Percentiles rank a stretch among this genome's conserved stretches.
These are phyloP conservation scores for Cyanistes caeruleus DNA, from an alignment of 2,113 vertebrate species.

Conservation along the genomic window DNA sequence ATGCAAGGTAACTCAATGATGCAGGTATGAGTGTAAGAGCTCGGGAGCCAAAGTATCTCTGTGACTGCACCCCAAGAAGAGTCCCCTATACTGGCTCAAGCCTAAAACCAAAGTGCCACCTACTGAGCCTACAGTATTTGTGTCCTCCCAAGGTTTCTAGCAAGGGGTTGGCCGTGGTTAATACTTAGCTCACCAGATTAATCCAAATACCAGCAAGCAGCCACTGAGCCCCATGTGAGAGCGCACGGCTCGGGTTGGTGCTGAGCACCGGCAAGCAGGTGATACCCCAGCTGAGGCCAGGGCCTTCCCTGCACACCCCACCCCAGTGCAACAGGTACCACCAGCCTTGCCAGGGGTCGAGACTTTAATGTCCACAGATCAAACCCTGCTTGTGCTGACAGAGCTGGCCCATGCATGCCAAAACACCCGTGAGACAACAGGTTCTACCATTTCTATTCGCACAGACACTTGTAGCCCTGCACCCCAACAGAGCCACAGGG, in stretches of 20 bases:
- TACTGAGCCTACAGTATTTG: not conserved
- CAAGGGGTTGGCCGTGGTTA: not conserved
- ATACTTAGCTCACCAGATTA: not conserved
- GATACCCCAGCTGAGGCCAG: not conserved
- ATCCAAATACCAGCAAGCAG: not conserved
- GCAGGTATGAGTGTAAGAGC: not conserved
- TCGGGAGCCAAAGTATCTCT: accelerated
- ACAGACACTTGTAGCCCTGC: not conserved
- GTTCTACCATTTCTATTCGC: not conserved
- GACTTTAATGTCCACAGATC: not conserved
- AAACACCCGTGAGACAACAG: accelerated
- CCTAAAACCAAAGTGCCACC: conserved; percentile 10
- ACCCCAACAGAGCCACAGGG: accelerated
- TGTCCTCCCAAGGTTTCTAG: not conserved
- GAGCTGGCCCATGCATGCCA: not conserved
- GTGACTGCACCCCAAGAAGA: not conserved
- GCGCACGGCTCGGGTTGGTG: accelerated
- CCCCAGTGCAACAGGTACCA: accelerated
- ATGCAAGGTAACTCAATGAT: accelerated
- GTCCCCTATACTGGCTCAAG: not conserved
- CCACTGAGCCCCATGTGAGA: accelerated
- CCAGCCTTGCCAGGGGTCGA: not conserved
- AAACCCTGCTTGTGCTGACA: not conserved
- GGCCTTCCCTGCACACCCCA: not conserved
- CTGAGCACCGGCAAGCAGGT: not conserved